phyloP scores from a whole-genome alignment of 2,113 vertebrate species.

The Suricata suricatta region DNA sequence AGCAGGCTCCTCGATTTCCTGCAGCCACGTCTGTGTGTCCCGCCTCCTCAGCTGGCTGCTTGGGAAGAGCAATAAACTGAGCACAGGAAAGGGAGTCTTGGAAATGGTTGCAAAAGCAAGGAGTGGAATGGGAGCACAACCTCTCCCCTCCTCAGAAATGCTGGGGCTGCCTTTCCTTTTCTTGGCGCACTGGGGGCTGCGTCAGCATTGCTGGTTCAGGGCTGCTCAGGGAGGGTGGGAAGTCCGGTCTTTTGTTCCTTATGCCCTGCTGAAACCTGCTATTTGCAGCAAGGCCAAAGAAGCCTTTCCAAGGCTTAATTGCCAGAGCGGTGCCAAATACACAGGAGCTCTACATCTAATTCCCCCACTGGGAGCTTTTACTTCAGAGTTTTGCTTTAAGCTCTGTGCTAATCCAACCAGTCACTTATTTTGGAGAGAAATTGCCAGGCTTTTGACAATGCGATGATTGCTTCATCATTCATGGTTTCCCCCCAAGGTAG shows the following conservation, averaged over 20 bases:
- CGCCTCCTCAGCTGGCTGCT: neutral
- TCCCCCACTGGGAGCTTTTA: neutral
- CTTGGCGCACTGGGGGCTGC: neutral
- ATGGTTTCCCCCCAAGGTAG: neutral
- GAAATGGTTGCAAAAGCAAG: neutral
- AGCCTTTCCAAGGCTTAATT: neutral
- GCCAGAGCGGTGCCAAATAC: neutral
- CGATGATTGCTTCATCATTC: neutral
- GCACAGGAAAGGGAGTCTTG: neutral
- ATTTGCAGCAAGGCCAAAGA: neutral
- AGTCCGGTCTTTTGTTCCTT: neutral
- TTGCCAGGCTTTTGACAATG: neutral
- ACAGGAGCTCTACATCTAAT: neutral
- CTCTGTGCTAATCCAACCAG: neutral
- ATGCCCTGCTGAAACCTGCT: neutral
- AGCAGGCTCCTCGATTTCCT: neutral
- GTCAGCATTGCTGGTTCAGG: neutral
- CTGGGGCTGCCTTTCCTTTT: neutral
- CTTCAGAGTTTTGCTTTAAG: constrained; percentile 16
- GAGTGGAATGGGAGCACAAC: neutral
- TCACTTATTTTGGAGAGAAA: constrained; percentile 32
- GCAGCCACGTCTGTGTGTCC: neutral
- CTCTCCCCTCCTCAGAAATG: neutral
- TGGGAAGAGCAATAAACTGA: neutral
- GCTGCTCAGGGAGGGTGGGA: neutral